Evolutionary conservation across 2,113 vertebrate species (phyloP), one percentile per base, ranked within the genome.

Genomic region (Paralichthys olivaceus): DNA sequence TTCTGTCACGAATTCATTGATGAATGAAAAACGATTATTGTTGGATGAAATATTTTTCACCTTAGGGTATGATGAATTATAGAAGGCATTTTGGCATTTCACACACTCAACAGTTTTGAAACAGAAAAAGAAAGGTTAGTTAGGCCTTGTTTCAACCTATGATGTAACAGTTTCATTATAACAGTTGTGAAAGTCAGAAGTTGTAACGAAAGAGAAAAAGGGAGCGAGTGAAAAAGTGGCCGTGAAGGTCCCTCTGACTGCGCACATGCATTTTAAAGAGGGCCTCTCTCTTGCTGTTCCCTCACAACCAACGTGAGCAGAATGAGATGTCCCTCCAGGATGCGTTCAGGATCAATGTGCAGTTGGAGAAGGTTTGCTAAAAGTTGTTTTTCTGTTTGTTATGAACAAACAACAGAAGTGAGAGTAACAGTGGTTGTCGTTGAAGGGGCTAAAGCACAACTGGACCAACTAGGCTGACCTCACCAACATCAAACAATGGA

Each of bases 241-340:
- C 69, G 51, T 55, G 74, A 69, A 72, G 75, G 68, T 79, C 75
- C 43, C 67, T 69, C 80, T 64, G 78, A 77, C 54, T 55, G 84
- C 79, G 71, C 78, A 73, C 80, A 66, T 87, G 88, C 85, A 90
- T 91, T 89, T 83, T 87, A 92, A 92, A 88, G 68, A 89, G 85
- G 51, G 40, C 8, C 9, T n/a, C 77, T 88, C 60, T 80, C 72
- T 87, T 69, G 20, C 60, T 54, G 51, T 71, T 77, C 65, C 83
- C 75, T 72, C 60, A 47, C 51, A 47, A 69, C 74, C 29, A 55
- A 87, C 88, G 89, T 92, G 90, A 92, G 84, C 60, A 64, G 92
- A 89, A 91, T 91, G 75, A 75, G 29, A 58, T 34, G 61, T 64
- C 54, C 65, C 25, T 73, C 55, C 68, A 66, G 72, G 84, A 75